These are phyloP conservation scores for Acomys russatus DNA, from an alignment of 2,797 vertebrate species.

Conservation along the genomic window DNA sequence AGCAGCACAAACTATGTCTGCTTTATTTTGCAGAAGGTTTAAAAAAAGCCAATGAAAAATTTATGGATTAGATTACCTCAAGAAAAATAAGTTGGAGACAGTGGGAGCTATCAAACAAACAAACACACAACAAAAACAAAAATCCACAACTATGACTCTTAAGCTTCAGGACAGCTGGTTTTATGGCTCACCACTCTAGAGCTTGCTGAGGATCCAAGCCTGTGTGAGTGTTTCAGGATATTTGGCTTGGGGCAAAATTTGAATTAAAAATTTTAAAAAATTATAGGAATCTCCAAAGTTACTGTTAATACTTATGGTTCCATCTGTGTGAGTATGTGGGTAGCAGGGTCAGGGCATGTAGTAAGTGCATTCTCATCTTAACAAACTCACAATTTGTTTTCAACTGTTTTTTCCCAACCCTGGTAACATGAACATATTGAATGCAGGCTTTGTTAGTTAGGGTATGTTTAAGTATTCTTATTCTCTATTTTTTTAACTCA, in stretches of 20 bases:
- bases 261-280: neutral
- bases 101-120: neutral
- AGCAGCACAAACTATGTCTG: neutral
- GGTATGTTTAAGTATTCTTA: neutral
- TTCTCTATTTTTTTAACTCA: neutral
- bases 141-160: neutral
- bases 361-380: neutral
- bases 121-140: no score
- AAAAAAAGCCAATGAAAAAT: neutral
- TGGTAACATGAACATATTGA: neutral
- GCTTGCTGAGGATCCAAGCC: neutral
- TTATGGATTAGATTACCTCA: neutral
- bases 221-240: neutral
- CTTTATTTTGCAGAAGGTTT: neutral
- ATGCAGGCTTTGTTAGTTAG: neutral
- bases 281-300: neutral
- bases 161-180: neutral
- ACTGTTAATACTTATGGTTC: neutral
- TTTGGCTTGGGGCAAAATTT: neutral
- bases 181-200: neutral
- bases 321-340: neutral
- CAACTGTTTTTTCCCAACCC: neutral
- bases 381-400: neutral
- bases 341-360: neutral
- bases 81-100: neutral